phyloP scores from a whole-genome alignment of 2,113 vertebrate genomes.

The Urocitellus parryii region DNA sequence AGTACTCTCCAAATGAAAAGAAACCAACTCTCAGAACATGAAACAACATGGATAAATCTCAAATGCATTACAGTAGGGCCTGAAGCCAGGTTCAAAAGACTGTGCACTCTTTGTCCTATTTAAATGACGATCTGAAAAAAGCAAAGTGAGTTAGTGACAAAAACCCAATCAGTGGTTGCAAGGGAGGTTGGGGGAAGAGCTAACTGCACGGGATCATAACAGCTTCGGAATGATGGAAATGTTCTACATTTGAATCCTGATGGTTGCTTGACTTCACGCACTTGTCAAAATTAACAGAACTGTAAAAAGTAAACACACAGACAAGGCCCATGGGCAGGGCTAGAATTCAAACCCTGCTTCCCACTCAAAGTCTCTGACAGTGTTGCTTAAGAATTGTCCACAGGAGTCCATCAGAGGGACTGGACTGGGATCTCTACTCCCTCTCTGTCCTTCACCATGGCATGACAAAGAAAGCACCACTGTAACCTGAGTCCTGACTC shows the following conservation, averaged over 20 bases:
- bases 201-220: not conserved
- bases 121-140: not conserved
- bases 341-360: not conserved
- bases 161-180: not conserved
- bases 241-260: not conserved
- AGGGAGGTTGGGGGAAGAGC: too few species aligned
- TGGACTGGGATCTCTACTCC: not conserved
- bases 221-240: not conserved
- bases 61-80: not conserved
- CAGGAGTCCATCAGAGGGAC: not conserved
- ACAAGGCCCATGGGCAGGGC: not conserved
- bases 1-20: not conserved
- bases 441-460: not conserved
- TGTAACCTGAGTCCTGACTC: rapidly evolving
- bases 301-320: not conserved
- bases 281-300: not conserved
- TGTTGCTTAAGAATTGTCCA: not conserved
- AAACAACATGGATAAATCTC: not conserved
- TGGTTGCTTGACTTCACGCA: too few species aligned
- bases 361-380: not conserved
- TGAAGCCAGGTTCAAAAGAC: not conserved
- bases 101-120: not conserved
- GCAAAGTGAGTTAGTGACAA: not conserved
- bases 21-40: not conserved
- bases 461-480: rapidly evolving